phyloP scores from a whole-genome alignment of 2,797 vertebrate genomes.

The Sebastes vulpes region DNA sequence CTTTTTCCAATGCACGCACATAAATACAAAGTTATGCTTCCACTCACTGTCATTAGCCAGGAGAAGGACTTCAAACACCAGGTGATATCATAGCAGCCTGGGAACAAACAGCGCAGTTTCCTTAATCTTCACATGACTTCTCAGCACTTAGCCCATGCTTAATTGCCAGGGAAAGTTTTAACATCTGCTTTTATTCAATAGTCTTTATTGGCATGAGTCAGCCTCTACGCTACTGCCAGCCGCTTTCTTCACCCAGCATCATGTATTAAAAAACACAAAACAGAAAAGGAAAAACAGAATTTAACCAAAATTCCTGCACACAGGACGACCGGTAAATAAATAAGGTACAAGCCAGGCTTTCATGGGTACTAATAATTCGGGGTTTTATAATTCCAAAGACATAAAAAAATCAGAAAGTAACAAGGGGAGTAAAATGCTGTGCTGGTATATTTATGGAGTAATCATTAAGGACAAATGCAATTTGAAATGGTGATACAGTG shows the following conservation, averaged over 20 bases:
- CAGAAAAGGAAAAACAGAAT: slow-evolving; percentile 28
- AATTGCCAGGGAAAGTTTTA: slow-evolving; percentile 76
- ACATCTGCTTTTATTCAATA: slow-evolving; percentile 84
- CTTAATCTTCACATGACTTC: slow-evolving; percentile 74
- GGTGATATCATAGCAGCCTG: slow-evolving; percentile 79
- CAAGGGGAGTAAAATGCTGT: slow-evolving; percentile 41
- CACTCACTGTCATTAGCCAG: slow-evolving; percentile 56
- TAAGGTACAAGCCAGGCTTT: slow-evolving; percentile 46
- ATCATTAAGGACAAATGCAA: slow-evolving; percentile 65
- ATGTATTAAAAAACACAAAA: slow-evolving; percentile 8
- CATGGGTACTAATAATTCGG: slow-evolving; percentile 37
- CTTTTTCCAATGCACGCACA: slow-evolving; percentile 9
- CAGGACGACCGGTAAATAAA: slow-evolving; percentile 56
- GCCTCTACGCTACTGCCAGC: slow-evolving; percentile 71
- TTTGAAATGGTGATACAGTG: slow-evolving; percentile 20
- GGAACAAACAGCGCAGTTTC: slow-evolving; percentile 66
- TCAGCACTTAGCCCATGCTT: slow-evolving; percentile 60
- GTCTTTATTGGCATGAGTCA: slow-evolving; percentile 83
- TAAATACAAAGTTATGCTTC: slow-evolving; percentile 39
- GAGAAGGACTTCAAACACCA: slow-evolving; percentile 72
- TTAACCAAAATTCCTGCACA: slow-evolving; percentile 47
- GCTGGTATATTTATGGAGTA: slow-evolving; percentile 64
- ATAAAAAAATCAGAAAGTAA: slow-evolving; percentile 55
- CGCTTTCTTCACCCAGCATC: slow-evolving; percentile 62
- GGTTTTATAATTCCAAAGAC: slow-evolving; percentile 49